Evolutionary conservation across 2,113 vertebrate species (phyloP).

Genomic region (Cyanistes caeruleus): DNA sequence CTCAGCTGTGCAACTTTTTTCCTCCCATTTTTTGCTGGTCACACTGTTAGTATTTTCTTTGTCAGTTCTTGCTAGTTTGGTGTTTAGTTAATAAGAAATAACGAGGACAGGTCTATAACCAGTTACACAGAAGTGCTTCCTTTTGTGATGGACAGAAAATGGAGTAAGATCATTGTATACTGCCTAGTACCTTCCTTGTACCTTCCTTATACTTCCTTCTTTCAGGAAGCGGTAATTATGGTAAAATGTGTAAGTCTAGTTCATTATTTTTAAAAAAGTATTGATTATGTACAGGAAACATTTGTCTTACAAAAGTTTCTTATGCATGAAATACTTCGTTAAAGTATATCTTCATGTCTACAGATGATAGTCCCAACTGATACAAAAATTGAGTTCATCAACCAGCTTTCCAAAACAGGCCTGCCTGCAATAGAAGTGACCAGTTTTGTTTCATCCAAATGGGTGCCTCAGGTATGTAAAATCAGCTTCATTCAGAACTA

Average conservation of each 20-base stretch:
- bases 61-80: background rate
- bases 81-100: background rate
- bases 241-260: background rate
- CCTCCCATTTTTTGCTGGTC: background rate
- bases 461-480: conserved; percentile 92
- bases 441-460: conserved; percentile 94
- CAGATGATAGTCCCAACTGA: conserved; percentile 90
- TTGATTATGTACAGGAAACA: background rate
- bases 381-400: conserved; percentile 91
- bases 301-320: background rate
- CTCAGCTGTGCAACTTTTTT: background rate
- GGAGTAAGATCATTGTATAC: background rate
- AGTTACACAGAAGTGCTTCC: background rate
- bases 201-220: background rate
- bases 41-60: background rate
- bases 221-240: background rate
- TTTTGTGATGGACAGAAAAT: background rate
- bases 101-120: background rate
- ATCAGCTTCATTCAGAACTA: background rate
- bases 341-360: background rate
- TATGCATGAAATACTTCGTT: background rate
- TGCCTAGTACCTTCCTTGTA: background rate
- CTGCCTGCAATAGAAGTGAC: conserved; percentile 91
- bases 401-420: conserved; percentile 90
- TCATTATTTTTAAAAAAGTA: background rate